Evolutionary conservation across 1,140 invertebrate genomes (phyloP), one percentile per base, ranked within the genome.

Genomic region (Hyles euphorbiae): DNA sequence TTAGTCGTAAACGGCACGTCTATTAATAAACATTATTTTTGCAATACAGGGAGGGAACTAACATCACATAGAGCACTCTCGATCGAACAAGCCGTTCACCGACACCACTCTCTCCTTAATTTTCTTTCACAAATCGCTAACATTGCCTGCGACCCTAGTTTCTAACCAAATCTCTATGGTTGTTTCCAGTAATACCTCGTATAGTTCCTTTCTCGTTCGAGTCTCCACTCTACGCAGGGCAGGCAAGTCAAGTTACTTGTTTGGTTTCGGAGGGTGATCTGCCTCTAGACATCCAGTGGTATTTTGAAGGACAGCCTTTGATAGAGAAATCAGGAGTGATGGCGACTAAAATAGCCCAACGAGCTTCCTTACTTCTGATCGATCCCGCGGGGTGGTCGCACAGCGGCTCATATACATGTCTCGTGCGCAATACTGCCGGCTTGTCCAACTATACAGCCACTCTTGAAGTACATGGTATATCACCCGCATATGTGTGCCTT

Each of bases 351-450:
- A 91, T 92, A 79, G 90, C 95, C 75, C 90, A 96, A 90, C 91
- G 93, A 86, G 88, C 92, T 44, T 95, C 94, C 68, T 91, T 94
- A 49, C 82, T 92, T 53, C 89, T 90, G 60, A 92, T 92, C 70
- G 91, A 91, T 67, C 87, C 92, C 93, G 67, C 95, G 93, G 97
- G 89, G 94, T 98, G 63, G 97, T 98, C 83, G 94, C 96, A 78
- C 95, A 97, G 90, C 81, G 89, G 72, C 81, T 94, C 95, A 54
- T 98, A 98, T 89, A 93, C 96, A 68, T 99, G 97, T 90, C 89
- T 97, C 58, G 97, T 96, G 45, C 93, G 93, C 70, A 98, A 98
- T 87, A 92, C 93, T 56, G 95, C 96, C 68, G 97, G 97, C 67
- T 94, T 94, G 4, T 96, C 98, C 79, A 94, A 97, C 76, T 98